Evolutionary conservation across 30 jellyfish, hydroid and myxozoan genomes (phyloP), one percentile per base, ranked within the genome.

Genomic region (Aurelia sp.): DNA sequence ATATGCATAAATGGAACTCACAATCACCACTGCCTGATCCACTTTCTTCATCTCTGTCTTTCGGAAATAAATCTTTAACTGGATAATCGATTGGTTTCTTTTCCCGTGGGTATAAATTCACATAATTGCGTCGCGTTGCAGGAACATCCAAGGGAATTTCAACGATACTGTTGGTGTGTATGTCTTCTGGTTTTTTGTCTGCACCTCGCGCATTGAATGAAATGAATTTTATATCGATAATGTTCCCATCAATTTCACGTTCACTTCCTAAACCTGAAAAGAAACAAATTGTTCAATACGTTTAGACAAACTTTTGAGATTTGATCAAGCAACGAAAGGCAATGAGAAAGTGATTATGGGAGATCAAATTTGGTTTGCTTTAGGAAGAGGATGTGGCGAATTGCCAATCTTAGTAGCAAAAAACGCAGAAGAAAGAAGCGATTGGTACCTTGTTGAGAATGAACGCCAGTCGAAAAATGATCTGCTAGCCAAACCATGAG

Each of bases 11-110:
- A 44, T 44, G 55, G 0, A 44, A 44, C 55, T 44, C 10, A 44
- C 55, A 23, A 31, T 60, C 79, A 3, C 82, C 93, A 73, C 93
- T 84, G 6, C 87, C 93, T 1, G 86, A 71, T 13, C 81, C 93
- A 48, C 71, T 66, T 15, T 73, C 93, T 15, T 72, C 93, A 18
- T 84, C 93, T 17, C 79, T 13, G 61, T 84, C 93, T 58, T 50
- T 44, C 16, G 93, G 93, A 40, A 55, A 76, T n/a, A 84, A 58
- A 44, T 72, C 82, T 61, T 84, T 84, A 6, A 84, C 67, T 20
- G 93, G 93, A 66, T 84, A 84, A 13, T 72, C 74, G 0, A 84
- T 84, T 30, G 85, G 85, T 51, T 84, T 84, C 40, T 31, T 15
- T 20, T 74, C 51, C 37, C 81, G 40, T 47, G 60, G 79, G 62